Conservation (phyloP, 2,113 vertebrate genomes). For the Pelodiscus sinensis region DNA sequence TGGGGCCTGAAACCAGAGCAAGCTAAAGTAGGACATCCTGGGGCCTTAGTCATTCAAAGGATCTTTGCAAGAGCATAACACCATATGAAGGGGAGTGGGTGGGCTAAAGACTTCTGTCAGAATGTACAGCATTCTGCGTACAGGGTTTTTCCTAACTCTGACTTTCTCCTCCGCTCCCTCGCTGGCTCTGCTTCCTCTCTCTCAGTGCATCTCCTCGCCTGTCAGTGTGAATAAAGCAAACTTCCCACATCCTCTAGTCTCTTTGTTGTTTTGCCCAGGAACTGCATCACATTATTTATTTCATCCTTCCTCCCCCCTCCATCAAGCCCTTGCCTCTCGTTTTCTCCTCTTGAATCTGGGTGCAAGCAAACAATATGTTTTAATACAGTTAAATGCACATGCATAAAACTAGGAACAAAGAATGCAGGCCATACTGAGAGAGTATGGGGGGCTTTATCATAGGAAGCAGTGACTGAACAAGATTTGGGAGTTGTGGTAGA, state of each 20-base stretch:
- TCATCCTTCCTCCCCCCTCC: not conserved
- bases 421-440: not conserved
- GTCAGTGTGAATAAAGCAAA: not conserved
- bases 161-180: not conserved
- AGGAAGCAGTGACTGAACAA: not conserved
- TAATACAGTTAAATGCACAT: not conserved
- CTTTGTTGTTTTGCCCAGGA: not conserved
- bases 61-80: not conserved
- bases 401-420: not conserved
- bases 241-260: not conserved
- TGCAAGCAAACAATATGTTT: not conserved
- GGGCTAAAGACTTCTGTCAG: not conserved
- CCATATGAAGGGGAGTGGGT: not conserved
- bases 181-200: not conserved
- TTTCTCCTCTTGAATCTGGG: not conserved
- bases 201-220: not conserved
- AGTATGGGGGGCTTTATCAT: not conserved
- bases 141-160: not conserved
- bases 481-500: not conserved
- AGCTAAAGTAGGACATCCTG: not conserved
- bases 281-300: not conserved
- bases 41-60: accelerated
- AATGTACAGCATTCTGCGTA: not conserved
- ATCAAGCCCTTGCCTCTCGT: accelerated
- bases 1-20: not conserved